Conservation (phyloP, 2,797 vertebrate species). For the Tokudaia tokunoshimensis region DNA sequence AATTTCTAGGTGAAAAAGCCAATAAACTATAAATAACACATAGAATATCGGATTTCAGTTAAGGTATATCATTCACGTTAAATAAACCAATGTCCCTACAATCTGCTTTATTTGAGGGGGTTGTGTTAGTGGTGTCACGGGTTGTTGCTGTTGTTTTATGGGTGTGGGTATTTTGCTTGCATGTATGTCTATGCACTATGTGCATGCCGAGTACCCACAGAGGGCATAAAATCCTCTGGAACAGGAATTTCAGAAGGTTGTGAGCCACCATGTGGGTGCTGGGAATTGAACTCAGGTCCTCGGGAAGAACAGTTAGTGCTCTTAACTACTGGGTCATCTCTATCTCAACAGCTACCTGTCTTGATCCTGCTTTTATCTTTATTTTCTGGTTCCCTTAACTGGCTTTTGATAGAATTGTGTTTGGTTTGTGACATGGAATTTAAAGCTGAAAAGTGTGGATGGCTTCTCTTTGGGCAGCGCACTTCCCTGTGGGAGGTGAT, state of each 20-base stretch:
- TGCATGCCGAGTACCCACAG: neutral
- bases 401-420: neutral
- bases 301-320: neutral
- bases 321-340: neutral
- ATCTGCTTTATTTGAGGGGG: neutral
- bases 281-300: neutral
- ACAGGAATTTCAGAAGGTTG: no score
- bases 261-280: neutral
- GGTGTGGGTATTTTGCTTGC: neutral
- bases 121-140: no score
- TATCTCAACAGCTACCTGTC: neutral
- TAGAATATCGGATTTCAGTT: neutral
- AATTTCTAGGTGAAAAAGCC: constrained; percentile 38
- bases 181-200: neutral
- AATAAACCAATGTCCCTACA: neutral
- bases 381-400: neutral
- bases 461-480: neutral
- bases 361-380: neutral
- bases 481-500: neutral
- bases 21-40: neutral
- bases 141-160: neutral
- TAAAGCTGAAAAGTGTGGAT: neutral
- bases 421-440: constrained; percentile 2
- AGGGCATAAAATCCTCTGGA: neutral
- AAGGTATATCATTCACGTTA: neutral